These are phyloP conservation scores for Cavia porcellus DNA, from an alignment of 2,113 vertebrate species.

Conservation along the genomic window DNA sequence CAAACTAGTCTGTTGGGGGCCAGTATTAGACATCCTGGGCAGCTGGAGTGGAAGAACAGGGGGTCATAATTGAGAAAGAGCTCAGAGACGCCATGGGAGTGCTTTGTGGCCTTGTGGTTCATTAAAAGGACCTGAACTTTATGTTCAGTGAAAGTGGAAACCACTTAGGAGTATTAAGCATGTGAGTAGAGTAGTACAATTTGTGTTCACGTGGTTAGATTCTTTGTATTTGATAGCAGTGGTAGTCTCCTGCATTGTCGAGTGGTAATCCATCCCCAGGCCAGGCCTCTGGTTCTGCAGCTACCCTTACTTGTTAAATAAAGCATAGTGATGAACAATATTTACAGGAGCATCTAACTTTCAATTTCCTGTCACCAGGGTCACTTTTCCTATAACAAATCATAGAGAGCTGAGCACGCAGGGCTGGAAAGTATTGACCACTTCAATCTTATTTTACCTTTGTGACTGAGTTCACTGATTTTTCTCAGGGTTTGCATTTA, in stretches of 20 bases:
- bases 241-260: no score
- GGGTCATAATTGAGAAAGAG: neutral
- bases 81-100: neutral
- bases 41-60: neutral
- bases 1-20: neutral
- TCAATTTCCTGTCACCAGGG: slow-evolving; percentile 48
- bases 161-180: neutral
- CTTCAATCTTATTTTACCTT: slow-evolving; percentile 62
- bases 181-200: neutral
- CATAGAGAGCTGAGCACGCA: neutral
- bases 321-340: neutral
- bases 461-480: slow-evolving; percentile 67
- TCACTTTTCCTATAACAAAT: slow-evolving; percentile 66
- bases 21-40: neutral
- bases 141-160: neutral
- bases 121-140: neutral
- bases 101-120: neutral
- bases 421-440: slow-evolving; percentile 23
- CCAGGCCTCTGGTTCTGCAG: neutral
- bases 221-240: no score
- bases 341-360: slow-evolving; percentile 29
- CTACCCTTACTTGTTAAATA: neutral
- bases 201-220: neutral
- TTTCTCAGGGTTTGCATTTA: slow-evolving; percentile 67
- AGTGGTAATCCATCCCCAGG: neutral